Percentiles rank a stretch among this genome's conserved stretches.
Evolutionary conservation across 2,113 vertebrate genomes (phyloP).

Genomic region (Prolemur simus): DNA sequence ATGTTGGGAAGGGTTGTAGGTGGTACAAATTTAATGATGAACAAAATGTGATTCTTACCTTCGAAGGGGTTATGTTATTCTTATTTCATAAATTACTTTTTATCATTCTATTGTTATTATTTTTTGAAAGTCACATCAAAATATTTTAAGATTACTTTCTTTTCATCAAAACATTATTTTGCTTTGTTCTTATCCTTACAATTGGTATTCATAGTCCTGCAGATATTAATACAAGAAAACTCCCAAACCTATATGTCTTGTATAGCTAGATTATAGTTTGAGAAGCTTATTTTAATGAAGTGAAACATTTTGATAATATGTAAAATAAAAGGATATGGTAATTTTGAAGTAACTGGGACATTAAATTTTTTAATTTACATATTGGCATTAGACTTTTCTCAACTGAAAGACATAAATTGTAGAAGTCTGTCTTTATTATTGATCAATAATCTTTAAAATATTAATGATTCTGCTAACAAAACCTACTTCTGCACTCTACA

Average conservation of each 20-base stretch:
- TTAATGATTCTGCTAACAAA: conserved; percentile 51
- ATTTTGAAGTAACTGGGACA: conserved; percentile 32
- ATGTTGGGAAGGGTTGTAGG: background rate
- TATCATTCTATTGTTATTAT: background rate
- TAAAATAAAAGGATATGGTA: background rate
- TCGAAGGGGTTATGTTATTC: background rate
- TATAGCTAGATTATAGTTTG: background rate
- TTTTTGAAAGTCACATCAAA: background rate
- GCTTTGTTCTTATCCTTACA: background rate
- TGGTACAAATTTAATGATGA: background rate
- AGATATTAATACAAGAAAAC: background rate
- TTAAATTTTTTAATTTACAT: conserved; percentile 39
- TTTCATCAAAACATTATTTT: background rate
- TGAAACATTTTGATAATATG: conserved; percentile 11
- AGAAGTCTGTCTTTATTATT: conserved; percentile 33
- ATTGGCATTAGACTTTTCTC: background rate
- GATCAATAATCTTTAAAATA: conserved; percentile 46
- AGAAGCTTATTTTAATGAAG: conserved; percentile 26
- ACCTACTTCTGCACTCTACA: conserved; percentile 74
- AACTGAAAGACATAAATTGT: background rate
- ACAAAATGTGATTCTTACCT: background rate
- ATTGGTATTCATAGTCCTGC: background rate
- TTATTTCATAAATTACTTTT: conserved; percentile 33
- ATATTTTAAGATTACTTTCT: background rate
- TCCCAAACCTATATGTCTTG: background rate